A percentile compares a stretch with the other conserved stretches of the same genome.
Conservation (phyloP, 2,888 invertebrate genomes). For the Zygaena filipendulae region DNA sequence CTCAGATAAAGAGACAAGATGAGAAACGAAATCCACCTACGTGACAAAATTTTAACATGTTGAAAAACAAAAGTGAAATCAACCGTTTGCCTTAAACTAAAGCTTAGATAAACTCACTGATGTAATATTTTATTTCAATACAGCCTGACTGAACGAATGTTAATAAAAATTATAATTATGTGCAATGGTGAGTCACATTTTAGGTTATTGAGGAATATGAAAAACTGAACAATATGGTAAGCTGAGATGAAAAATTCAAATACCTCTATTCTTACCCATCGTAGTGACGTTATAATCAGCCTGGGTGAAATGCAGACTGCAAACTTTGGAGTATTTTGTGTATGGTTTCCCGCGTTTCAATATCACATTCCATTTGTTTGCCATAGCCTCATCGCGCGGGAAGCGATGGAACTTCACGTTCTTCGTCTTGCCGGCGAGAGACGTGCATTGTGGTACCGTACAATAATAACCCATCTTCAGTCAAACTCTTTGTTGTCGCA, state of each 20-base stretch:
- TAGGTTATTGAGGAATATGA: too few species aligned
- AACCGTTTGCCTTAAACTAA: too few species aligned
- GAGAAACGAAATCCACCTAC: too few species aligned
- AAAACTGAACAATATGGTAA: constrained; percentile 28
- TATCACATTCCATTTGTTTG: constrained; percentile 54
- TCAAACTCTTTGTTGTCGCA: constrained; percentile 28
- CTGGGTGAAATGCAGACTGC: constrained; percentile 59
- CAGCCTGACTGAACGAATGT: too few species aligned
- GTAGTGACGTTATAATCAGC: constrained; percentile 61
- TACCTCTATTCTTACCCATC: constrained; percentile 65
- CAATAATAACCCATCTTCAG: constrained; percentile 61
- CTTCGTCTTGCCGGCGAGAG: constrained; percentile 65
- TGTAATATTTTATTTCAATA: too few species aligned
- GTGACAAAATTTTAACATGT: too few species aligned
- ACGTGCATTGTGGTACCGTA: constrained; percentile 63
- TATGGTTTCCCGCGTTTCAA: constrained; percentile 57
- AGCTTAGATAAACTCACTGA: too few species aligned
- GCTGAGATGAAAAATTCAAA: constrained; percentile 47
- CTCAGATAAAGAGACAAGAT: too few species aligned
- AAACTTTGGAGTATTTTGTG: constrained; percentile 64
- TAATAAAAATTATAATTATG: too few species aligned
- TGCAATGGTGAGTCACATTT: background rate
- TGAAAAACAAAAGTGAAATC: too few species aligned
- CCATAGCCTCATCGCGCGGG: constrained; percentile 48
- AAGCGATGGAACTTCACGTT: constrained; percentile 64